Base-by-base conservation (phyloP, 2,888 invertebrate genomes). In the Drosophila bunnanda region DNA sequence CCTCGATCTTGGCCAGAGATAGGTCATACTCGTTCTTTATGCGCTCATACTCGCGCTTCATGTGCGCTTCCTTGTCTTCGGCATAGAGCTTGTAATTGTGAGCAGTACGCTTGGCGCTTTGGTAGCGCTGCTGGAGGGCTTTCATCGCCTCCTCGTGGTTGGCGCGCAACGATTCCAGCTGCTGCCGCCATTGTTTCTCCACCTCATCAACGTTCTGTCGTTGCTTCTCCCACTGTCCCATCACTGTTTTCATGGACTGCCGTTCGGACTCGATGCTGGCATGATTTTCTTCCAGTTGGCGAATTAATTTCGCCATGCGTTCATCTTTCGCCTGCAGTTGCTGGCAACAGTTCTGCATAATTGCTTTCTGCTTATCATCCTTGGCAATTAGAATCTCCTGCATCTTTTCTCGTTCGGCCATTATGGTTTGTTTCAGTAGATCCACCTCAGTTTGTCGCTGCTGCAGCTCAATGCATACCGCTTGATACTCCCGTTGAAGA, bases 1-100 rank as follows among this genome's bases (percentile, higher is more conserved):
- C 56, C 69, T 91, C 89, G 28, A 92, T 87, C 59, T 90, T 90
- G 6, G 86, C 70, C 36, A 92, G 59, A 4, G 90, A 88, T 12
- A 82, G 67, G 41, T 92, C 90, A 70, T 95, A 95, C 75, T 94
- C 94, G 43, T 93, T 93, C 81, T 95, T 95, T 79, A 95, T 94
- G 43, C 95, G 93, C 72, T 94, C 94, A 88, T 94, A 94, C 90
- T 95, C 95, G 66, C 93, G 93, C 77, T 93, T 93, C 76, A 95
- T 93, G 83, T 95, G 95, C 30, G 94, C 93, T 69, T 95, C 95
- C 80, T 94, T 95, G 76, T 95, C 94, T 32, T 94, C 93, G 20
- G 94, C 93, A 78, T 95, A 95, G 75, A 94, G 94, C 94, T 95
- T 95, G 85, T 95, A 95, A 86, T 95, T 95, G 28, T 92, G 92